Evolutionary conservation across 2,888 invertebrate genomes (phyloP).

Genomic region (Julus scanicus): DNA sequence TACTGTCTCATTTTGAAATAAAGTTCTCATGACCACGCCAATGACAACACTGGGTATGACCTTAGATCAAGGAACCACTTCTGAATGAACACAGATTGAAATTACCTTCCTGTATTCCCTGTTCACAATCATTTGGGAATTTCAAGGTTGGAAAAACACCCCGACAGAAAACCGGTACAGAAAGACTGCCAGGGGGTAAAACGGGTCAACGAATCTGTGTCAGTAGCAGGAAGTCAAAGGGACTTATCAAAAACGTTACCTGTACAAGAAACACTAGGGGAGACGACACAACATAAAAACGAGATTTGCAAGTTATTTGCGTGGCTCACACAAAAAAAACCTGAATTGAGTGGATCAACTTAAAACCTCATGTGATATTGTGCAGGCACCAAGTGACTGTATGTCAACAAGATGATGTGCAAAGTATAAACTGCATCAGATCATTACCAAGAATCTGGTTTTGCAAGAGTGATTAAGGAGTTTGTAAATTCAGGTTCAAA

Average conservation of each 20-base stretch:
- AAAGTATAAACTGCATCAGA: too few relatives aligned
- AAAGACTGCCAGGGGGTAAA: neutral
- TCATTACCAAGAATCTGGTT: neutral
- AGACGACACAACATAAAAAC: neutral
- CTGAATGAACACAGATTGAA: neutral
- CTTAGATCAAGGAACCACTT: neutral
- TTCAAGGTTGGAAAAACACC: neutral
- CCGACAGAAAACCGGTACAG: neutral
- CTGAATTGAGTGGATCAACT: neutral
- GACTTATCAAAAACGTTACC: neutral
- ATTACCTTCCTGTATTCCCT: neutral
- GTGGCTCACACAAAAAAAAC: neutral
- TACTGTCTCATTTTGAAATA: too few relatives aligned
- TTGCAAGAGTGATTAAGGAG: too few relatives aligned
- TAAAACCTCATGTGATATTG: too few relatives aligned
- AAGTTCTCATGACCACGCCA: too few relatives aligned
- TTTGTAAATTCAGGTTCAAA: too few relatives aligned
- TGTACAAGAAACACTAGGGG: neutral
- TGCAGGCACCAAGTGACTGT: too few relatives aligned
- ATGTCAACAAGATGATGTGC: too few relatives aligned
- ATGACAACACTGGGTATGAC: too few relatives aligned
- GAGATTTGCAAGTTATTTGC: neutral
- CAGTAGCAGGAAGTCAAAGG: constrained; percentile 12
- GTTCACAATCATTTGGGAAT: neutral
- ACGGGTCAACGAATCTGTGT: neutral